Evolutionary conservation across 1,140 invertebrate species (phyloP).

Genomic region (Paraescarpia echinospica): DNA sequence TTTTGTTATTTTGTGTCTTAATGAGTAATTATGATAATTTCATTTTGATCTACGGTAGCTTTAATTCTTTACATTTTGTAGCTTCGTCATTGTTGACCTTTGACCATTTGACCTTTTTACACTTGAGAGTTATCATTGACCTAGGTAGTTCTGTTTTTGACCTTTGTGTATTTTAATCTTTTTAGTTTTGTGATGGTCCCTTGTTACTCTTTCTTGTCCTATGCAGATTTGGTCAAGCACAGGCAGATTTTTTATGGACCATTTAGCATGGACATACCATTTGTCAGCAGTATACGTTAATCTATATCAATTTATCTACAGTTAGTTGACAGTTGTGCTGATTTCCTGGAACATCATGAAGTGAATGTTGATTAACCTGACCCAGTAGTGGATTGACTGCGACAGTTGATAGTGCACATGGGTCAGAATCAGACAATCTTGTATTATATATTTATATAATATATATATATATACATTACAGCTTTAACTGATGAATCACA

Average conservation of each 20-base stretch:
- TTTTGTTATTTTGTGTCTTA: background rate
- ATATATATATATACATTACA: too few species aligned
- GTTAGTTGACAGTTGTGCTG: background rate
- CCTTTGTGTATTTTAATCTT: background rate
- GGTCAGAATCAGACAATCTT: too few species aligned
- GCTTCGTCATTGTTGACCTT: too few species aligned
- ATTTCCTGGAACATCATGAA: background rate
- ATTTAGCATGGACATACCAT: background rate
- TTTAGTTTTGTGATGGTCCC: background rate
- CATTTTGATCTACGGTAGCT: background rate
- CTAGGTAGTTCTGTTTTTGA: background rate
- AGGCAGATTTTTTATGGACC: background rate
- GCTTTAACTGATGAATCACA: too few species aligned
- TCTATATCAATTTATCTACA: background rate
- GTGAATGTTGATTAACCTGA: background rate
- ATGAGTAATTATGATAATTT: too few species aligned
- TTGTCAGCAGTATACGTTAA: background rate
- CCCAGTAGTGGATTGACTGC: background rate
- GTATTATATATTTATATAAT: too few species aligned
- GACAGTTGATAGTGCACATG: too few species aligned
- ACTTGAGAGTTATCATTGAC: too few species aligned
- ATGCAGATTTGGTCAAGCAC: background rate
- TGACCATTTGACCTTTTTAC: too few species aligned
- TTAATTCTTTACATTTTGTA: background rate
- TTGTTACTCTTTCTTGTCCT: background rate